Evolutionary conservation across 2,113 vertebrate species (phyloP), one percentile per base, ranked within the genome.

Genomic region (Macroglossus sobrinus): DNA sequence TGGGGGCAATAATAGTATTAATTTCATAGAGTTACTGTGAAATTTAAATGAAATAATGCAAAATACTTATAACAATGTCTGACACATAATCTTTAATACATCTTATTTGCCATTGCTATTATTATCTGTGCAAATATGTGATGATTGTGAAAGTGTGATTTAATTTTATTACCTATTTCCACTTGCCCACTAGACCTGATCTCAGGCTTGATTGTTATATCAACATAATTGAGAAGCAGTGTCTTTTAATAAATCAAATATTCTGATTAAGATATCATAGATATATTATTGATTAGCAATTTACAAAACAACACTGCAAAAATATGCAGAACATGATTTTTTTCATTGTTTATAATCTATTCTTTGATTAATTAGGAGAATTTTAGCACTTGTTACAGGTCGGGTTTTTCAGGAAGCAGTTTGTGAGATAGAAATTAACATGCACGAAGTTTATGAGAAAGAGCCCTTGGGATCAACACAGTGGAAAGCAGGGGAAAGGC

Each of bases 91-190:
- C 78, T 19, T 38, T 74, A 57, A 79, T 78, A 82, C 16, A 55
- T 84, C 13, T 40, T 87, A 33, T 47, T 84, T 93, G 45, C 21
- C 61, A 79, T 59, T 88, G n/a, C 21, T 93, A 80, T 59, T 87
- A 24, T 85, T 71, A 71, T 71, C 57, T 69, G 15, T 89, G 22
- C 69, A 89, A 55, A 86, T 89, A 59, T 53, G n/a, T 3, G 26
- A 74, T 12, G 13, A 90, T 13, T 40, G 5, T 84, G 26, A 63
- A 85, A 74, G 18, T 85, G 7, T 82, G 63, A 75, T 79, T 84
- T 93, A 78, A 82, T 81, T 94, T 80, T 72, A 76, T 92, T 90
- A 75, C n/a, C 26, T 92, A 50, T 82, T 68, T 94, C 19, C 38
- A 61, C 4, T 38, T 71, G 16, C 28, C n/a, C 12, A 8, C 38